Evolutionary conservation across 2,888 invertebrate species (phyloP).

Genomic region (Neocrepidodera transversa): DNA sequence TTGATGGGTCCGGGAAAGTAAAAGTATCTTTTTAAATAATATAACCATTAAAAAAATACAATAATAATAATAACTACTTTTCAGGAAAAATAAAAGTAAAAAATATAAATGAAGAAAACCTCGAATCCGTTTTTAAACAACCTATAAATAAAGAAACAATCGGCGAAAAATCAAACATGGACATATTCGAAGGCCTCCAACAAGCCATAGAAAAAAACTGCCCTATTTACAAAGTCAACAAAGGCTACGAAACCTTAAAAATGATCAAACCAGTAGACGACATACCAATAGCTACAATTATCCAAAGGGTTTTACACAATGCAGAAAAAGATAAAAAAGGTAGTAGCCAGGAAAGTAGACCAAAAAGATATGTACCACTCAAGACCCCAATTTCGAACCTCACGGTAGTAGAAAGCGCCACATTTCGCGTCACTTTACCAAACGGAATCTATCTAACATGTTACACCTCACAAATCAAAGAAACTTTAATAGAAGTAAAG

Average conservation of each 20-base stretch:
- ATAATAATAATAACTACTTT: too few relatives aligned
- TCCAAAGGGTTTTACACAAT: conserved; percentile 29
- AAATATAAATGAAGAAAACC: not conserved
- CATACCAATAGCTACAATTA: conserved; percentile 35
- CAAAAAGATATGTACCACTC: conserved; percentile 25
- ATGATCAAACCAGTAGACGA: conserved; percentile 21
- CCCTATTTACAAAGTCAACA: conserved; percentile 44
- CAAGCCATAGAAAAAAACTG: conserved; percentile 22
- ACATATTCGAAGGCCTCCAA: conserved; percentile 29
- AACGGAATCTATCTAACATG: conserved; percentile 46
- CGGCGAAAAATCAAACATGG: not conserved
- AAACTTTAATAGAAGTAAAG: conserved; percentile 42
- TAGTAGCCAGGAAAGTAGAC: not conserved
- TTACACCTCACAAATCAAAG: conserved; percentile 37
- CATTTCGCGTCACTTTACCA: conserved; percentile 46
- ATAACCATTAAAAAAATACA: too few relatives aligned
- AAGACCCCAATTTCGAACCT: not conserved
- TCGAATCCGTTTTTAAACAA: not conserved
- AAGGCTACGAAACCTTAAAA: conserved; percentile 35
- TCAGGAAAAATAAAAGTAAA: conserved; percentile 3
- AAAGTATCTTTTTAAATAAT: too few relatives aligned
- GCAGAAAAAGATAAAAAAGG: not conserved
- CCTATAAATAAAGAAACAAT: not conserved
- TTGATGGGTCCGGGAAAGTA: too few relatives aligned
- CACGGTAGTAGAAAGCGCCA: not conserved